Conservation (phyloP, 2,113 vertebrate genomes). For the Heterotis niloticus region DNA sequence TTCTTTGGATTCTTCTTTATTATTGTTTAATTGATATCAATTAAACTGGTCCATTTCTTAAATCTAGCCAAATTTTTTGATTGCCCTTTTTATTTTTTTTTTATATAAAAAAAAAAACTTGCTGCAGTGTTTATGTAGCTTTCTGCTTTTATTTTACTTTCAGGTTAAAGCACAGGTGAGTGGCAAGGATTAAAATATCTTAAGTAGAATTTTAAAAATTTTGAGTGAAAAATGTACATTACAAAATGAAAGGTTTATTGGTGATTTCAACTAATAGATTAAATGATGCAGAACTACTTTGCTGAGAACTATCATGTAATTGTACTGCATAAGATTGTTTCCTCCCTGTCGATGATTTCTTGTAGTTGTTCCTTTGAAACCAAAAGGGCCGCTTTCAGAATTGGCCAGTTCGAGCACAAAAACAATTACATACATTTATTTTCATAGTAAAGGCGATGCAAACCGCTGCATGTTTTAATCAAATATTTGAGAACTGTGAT, state of each 20-base stretch:
- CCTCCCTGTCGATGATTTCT: too few species aligned
- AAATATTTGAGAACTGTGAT: not conserved
- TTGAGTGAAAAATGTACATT: too few species aligned
- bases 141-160: constrained; percentile 42
- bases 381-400: not conserved
- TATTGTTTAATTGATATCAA: too few species aligned
- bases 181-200: too few species aligned
- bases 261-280: not conserved
- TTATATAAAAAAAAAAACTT: too few species aligned
- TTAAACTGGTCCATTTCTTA: too few species aligned
- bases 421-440: not conserved
- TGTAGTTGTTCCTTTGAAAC: not conserved
- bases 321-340: not conserved
- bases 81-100: not conserved
- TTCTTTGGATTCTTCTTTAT: too few species aligned
- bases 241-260: too few species aligned
- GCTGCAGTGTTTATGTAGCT: constrained; percentile 33
- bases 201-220: too few species aligned
- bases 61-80: not conserved
- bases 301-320: too few species aligned
- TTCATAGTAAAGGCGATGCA: not conserved
- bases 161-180: not conserved
- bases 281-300: not conserved
- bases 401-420: not conserved
- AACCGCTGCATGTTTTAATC: not conserved